phyloP scores from a whole-genome alignment of 2,113 vertebrate genomes.

The Ariopsis seemanni region DNA sequence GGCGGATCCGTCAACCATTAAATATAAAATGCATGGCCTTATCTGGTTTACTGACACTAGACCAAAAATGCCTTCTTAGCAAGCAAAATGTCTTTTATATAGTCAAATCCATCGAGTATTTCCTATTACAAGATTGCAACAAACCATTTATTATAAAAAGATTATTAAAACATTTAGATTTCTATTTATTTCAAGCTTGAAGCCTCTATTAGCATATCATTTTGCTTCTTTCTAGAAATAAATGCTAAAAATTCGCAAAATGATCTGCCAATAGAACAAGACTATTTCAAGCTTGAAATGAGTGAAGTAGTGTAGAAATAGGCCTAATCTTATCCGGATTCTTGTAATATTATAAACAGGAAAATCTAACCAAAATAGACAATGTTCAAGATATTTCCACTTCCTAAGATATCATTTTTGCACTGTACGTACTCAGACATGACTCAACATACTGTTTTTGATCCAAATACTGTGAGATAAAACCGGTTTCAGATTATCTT shows the following conservation, averaged over 20 bases:
- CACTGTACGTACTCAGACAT: neutral
- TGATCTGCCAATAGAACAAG: neutral
- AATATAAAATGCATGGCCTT: too few relatives aligned
- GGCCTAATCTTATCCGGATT: neutral
- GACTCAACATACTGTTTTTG: neutral
- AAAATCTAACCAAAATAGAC: neutral
- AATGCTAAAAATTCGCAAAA: neutral
- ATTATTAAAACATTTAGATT: neutral
- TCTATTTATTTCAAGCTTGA: neutral
- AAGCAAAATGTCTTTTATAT: neutral
- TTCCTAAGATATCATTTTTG: neutral
- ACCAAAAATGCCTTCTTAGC: neutral
- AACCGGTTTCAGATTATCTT: neutral
- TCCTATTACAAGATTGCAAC: neutral
- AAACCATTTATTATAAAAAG: neutral
- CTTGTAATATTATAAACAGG: neutral
- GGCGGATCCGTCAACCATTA: too few relatives aligned
- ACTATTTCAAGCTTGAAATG: neutral
- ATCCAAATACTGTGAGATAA: neutral
- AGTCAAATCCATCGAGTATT: neutral
- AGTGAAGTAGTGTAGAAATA: neutral
- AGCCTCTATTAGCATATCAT: neutral
- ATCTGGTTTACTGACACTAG: neutral
- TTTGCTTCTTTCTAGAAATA: neutral
- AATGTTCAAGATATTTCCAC: neutral